These are phyloP conservation scores for Gymnopithys bicolor DNA, from an alignment of 2,797 vertebrate species.

Conservation along the genomic window DNA sequence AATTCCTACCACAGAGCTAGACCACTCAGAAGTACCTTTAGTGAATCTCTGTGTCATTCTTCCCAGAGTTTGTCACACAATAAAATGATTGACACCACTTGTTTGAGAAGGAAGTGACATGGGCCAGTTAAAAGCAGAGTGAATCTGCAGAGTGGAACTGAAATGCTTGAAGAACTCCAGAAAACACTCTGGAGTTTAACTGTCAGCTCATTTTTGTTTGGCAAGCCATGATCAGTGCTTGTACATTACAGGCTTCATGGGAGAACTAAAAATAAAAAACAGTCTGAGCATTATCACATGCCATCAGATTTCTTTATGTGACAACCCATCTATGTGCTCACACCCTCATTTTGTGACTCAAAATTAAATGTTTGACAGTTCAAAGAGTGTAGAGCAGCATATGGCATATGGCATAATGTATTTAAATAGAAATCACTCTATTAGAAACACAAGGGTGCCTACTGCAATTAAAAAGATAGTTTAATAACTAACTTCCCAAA, in stretches of 20 bases:
- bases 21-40: background rate
- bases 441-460: conserved; percentile 39
- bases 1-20: background rate
- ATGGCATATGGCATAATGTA: conserved; percentile 54
- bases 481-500: conserved; percentile 15
- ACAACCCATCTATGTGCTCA: conserved; percentile 59
- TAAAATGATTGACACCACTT: conserved; percentile 16
- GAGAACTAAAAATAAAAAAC: background rate
- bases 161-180: conserved; percentile 41
- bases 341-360: background rate
- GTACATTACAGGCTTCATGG: background rate
- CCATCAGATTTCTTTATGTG: conserved; percentile 57
- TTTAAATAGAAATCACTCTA: conserved; percentile 62
- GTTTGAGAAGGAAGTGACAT: conserved; percentile 5
- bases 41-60: background rate
- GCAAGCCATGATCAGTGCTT: conserved; percentile 33
- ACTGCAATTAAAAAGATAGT: conserved; percentile 33
- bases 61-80: background rate
- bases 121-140: conserved; percentile 15
- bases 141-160: conserved; percentile 36
- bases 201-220: conserved; percentile 61
- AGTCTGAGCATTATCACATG: conserved; percentile 27
- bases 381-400: conserved; percentile 65
- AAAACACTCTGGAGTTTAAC: conserved; percentile 4
- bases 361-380: conserved; percentile 53